Evolutionary conservation across 2,888 invertebrate species (phyloP).

Genomic region (Tupiocoris notatus): DNA sequence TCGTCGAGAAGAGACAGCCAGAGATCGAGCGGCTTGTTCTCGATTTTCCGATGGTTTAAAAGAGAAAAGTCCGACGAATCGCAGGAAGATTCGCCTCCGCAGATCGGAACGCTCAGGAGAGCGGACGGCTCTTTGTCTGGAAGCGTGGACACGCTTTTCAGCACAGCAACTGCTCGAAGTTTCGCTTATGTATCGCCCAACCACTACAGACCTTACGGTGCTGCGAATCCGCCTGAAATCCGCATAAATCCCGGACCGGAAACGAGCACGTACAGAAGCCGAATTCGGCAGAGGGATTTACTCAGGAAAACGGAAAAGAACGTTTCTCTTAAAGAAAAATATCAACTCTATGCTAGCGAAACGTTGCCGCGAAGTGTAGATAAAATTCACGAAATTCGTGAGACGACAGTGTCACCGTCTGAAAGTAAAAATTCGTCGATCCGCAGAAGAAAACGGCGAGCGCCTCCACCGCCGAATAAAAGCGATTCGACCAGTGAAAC

Average conservation of each 20-base stretch:
- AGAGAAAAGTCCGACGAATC: slow-evolving; percentile 54
- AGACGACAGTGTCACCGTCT: slow-evolving; percentile 26
- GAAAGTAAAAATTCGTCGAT: slow-evolving; percentile 47
- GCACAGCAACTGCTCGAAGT: slow-evolving; percentile 70
- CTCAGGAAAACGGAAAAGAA: slow-evolving; percentile 62
- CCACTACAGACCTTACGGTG: slow-evolving; percentile 56
- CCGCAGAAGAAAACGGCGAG: slow-evolving; percentile 55
- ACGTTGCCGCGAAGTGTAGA: slow-evolving; percentile 49
- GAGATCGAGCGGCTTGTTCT: slow-evolving; percentile 57
- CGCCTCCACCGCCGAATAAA: slow-evolving; percentile 56
- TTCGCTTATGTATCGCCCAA: slow-evolving; percentile 67
- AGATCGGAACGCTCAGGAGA: slow-evolving; percentile 48
- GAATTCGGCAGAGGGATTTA: slow-evolving; percentile 62
- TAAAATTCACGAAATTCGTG: slow-evolving; percentile 43
- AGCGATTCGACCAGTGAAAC: slow-evolving; percentile 45
- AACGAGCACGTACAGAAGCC: slow-evolving; percentile 64
- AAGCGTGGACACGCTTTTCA: slow-evolving; percentile 68
- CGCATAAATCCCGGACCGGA: slow-evolving; percentile 59
- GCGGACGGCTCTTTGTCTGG: slow-evolving; percentile 57
- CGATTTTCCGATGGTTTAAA: slow-evolving; percentile 73
- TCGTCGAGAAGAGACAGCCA: slow-evolving; percentile 43
- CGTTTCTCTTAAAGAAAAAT: slow-evolving; percentile 65
- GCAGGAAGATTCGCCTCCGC: slow-evolving; percentile 47
- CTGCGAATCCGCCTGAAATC: slow-evolving; percentile 53
- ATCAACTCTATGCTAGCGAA: slow-evolving; percentile 59